Evolutionary conservation across 2,888 invertebrate genomes (phyloP), one percentile per base, ranked within the genome.

Genomic region (Dermolepida albohirtum): DNA sequence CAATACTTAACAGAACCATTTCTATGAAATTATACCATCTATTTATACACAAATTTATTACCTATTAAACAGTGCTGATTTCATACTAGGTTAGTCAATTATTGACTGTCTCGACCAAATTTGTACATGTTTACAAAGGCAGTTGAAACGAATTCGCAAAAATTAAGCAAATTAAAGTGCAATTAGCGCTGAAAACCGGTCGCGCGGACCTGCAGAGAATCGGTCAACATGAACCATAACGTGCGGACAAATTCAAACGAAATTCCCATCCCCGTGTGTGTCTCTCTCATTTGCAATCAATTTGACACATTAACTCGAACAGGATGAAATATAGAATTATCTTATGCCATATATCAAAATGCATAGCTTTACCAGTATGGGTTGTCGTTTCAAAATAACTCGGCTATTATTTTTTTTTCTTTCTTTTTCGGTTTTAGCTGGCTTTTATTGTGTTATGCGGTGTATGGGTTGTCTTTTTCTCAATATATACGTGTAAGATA

Each of bases 281-380:
- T 22, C 29, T 62, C 68, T 64, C 64, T 57, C 64, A 64, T 65
- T 65, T 64, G 68, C 68, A 70, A 70, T 70, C 72, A 72, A 68
- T 72, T 72, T 70, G 72, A 72, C 72, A 72, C 70, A 71, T 71
- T 70, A 68, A 64, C 70, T 14, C 47, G 68, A 66, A 63, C 68
- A 59, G 66, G 66, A 70, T 54, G 66, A 64, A 64, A 55, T 65
- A 68, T 52, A 34, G 57, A 49, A 64, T 59, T 71, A 71, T 71
- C 69, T 69, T 69, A 69, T 55, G 66, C 41, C 67, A 65, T 68
- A 70, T 66, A 70, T 72, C 72, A 70, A 71, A 71, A 67, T 68
- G 70, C 64, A 64, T 70, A 64, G 70, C 70, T 62, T 62, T 47
- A 47, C 47, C 16, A 10, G 59, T 47, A 34, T 34, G 34, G 34